Evolutionary conservation across 2,113 vertebrate species (phyloP).

Genomic region (Gallinago media): DNA sequence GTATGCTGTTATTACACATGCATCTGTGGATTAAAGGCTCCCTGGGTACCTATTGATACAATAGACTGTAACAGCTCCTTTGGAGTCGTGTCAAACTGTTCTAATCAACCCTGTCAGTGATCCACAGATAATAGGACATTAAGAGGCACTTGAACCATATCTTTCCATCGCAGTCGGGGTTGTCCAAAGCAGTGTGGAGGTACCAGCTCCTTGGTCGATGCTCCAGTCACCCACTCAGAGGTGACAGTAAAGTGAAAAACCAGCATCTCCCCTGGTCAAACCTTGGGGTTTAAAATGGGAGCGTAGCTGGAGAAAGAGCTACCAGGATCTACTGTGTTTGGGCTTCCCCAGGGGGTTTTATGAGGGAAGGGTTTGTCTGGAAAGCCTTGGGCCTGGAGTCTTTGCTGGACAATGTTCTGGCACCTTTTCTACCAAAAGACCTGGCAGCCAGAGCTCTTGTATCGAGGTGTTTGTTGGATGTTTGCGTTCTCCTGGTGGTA

Average conservation of each 20-base stretch:
- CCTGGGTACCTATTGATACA: conserved; percentile 49
- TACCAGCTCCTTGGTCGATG: background rate
- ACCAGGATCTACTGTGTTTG: background rate
- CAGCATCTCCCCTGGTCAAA: background rate
- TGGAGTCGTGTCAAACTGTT: conserved; percentile 17
- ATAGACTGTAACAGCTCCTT: conserved; percentile 40
- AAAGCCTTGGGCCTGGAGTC: background rate
- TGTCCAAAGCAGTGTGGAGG: background rate
- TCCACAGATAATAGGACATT: conserved; percentile 59
- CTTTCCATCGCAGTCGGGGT: background rate
- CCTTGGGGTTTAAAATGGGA: fast-evolving
- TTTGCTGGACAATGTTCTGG: background rate
- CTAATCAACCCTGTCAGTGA: conserved; percentile 58
- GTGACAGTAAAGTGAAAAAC: background rate
- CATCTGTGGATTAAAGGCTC: conserved; percentile 54
- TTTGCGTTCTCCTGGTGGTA: background rate
- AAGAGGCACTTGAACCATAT: conserved; percentile 11
- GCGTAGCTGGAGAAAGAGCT: background rate
- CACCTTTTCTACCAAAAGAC: background rate
- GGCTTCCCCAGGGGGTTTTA: background rate
- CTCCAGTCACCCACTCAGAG: background rate
- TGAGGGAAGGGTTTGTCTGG: background rate
- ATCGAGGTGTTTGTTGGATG: background rate
- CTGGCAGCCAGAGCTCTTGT: fast-evolving
- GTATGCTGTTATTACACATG: conserved; percentile 33